Evolutionary conservation across 2,888 invertebrate species (phyloP), one percentile per base, ranked within the genome.

Genomic region (Ophion obscuratus): DNA sequence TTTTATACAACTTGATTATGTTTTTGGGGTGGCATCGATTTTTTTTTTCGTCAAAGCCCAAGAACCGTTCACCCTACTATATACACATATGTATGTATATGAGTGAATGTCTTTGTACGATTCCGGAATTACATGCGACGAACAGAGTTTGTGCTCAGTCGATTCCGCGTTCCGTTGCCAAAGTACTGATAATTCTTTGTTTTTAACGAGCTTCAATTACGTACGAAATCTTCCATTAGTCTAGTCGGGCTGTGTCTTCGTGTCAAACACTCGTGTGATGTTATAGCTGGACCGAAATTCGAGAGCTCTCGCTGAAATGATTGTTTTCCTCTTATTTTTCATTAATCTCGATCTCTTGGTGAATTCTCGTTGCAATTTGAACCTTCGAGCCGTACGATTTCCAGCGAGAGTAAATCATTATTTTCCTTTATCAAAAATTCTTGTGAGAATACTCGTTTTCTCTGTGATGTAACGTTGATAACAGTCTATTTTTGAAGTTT

Each of bases 161-260:
- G 74, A 57, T 62, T 68, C 64, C 76, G 24, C 70, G 11, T 57
- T 66, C 53, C 59, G 44, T 80, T 76, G 57, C 84, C 84, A 71
- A 80, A 80, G 75, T 76, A 80, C 80, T 80, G 47, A 64, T 75
- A 79, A 76, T 64, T 71, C 10, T 77, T 84, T 83, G 75, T 64
- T n/a, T 73, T 81, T 47, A 31, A 36, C 47, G 24, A 47, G 14
- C 14, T 40, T 40, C 20, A 81, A 47, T 6, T 70, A 4, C 11
- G 71, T 88, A 81, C 44, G 79, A 2, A 85, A 70, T 78, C 84
- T 85, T 88, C 87, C 79, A 87, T 83, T 86, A 87, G 76, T 87
- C 86, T 88, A 88, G 79, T 87, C 82, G 79, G 86, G 76, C 6
- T 70, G 70, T 77, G 81, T 85, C 84, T 88, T 88, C 84, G 74